Evolutionary conservation across 2,888 invertebrate species (phyloP).

Genomic region (Ramazzottius varieornatus): DNA sequence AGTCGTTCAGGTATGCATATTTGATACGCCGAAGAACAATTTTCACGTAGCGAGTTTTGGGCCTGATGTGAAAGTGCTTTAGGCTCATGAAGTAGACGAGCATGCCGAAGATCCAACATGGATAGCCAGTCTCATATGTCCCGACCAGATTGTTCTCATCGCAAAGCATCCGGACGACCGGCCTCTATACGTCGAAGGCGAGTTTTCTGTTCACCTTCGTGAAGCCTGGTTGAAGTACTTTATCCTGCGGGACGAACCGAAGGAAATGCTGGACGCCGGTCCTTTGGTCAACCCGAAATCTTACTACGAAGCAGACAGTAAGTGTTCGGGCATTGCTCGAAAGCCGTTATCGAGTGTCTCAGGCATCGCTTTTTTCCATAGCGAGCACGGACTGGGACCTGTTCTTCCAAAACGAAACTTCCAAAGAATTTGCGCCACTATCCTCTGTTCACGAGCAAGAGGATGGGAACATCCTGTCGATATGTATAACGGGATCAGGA

Average conservation of each 20-base stretch:
- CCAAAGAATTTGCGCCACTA: conserved; percentile 18
- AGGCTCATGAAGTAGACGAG: too few relatives aligned
- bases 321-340: background rate
- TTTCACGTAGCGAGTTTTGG: too few relatives aligned
- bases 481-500: conserved; percentile 60
- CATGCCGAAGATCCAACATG: conserved; percentile 84
- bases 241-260: conserved; percentile 43
- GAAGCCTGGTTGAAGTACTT: conserved; percentile 54
- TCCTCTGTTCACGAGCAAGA: conserved; percentile 66
- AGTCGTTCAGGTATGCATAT: conserved; percentile 37
- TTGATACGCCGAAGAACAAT: too few relatives aligned
- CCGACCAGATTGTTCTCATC: conserved; percentile 41
- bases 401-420: conserved; percentile 13
- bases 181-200: conserved; percentile 56
- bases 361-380: conserved; percentile 37
- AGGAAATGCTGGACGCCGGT: conserved; percentile 17
- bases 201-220: conserved; percentile 48
- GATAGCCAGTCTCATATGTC: conserved; percentile 64
- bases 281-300: background rate
- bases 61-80: too few relatives aligned
- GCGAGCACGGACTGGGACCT: conserved; percentile 16
- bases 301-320: background rate
- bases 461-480: conserved; percentile 58
- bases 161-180: conserved; percentile 32
- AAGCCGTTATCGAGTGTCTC: background rate